phyloP scores from a whole-genome alignment of 2,797 vertebrate species.

The Sebastes hopkinsi region DNA sequence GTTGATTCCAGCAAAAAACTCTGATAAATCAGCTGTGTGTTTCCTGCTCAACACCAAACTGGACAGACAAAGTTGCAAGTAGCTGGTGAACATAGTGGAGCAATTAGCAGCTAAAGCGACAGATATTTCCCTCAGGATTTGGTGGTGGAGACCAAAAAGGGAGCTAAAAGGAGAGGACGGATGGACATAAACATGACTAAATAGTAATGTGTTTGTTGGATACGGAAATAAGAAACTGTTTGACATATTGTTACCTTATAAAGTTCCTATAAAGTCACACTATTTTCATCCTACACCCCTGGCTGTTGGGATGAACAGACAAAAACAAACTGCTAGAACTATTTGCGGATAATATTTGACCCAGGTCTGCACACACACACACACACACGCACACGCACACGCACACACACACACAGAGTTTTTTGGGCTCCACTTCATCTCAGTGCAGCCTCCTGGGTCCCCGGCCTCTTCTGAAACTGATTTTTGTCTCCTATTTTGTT shows the following conservation, averaged over 20 bases:
- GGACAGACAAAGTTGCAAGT: too few relatives aligned
- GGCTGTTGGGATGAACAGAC: background rate
- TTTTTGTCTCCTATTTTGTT: slow-evolving; percentile 86
- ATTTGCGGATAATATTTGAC: slow-evolving; percentile 39
- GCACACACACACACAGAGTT: background rate
- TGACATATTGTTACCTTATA: background rate
- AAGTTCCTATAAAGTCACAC: background rate
- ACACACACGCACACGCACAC: background rate
- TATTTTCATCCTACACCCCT: background rate
- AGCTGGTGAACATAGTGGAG: background rate
- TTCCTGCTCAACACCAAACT: too few relatives aligned
- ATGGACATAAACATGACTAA: background rate
- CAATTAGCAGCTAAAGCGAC: background rate
- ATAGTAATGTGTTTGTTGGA: background rate
- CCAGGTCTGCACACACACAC: background rate
- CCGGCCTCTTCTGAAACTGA: slow-evolving; percentile 69
- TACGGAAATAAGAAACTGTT: background rate
- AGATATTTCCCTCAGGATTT: background rate
- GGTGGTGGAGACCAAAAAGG: background rate
- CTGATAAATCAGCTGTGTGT: too few relatives aligned
- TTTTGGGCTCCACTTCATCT: slow-evolving; percentile 51
- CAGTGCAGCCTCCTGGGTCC: slow-evolving; percentile 50
- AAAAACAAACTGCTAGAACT: background rate
- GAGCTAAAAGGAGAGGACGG: background rate
- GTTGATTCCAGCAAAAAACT: too few relatives aligned